phyloP scores from a whole-genome alignment of 2,797 vertebrate species.

The Mormyrus proboscirostris region DNA sequence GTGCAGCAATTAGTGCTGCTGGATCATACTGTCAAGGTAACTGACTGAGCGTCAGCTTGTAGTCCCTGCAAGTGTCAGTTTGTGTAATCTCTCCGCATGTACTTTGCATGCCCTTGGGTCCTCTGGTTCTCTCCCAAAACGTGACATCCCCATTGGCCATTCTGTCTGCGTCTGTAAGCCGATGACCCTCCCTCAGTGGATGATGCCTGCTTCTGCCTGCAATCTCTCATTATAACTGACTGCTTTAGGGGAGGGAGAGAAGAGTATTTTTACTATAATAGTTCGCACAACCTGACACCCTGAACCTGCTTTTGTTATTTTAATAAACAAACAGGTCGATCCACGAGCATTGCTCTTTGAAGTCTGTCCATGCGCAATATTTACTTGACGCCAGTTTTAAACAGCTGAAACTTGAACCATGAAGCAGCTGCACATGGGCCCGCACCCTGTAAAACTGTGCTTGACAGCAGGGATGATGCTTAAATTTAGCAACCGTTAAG shows the following conservation, averaged over 20 bases:
- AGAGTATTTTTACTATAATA: not conserved
- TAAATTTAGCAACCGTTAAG: not conserved
- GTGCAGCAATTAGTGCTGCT: not conserved
- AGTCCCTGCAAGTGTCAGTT: not conserved
- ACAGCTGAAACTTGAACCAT: not conserved
- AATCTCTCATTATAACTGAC: not conserved
- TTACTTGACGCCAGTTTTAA: conserved; percentile 5
- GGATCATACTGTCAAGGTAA: not conserved
- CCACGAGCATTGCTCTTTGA: not conserved
- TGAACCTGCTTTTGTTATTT: not conserved
- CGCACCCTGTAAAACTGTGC: not conserved
- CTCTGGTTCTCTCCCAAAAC: not conserved
- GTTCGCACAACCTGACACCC: not conserved
- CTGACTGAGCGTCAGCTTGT: not conserved
- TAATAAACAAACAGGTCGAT: conserved; percentile 12
- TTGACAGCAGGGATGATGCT: not conserved
- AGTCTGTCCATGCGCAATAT: conserved; percentile 12
- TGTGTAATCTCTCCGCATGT: not conserved
- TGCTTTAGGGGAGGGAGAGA: not conserved
- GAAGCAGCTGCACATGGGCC: not conserved
- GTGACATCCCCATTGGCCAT: not conserved
- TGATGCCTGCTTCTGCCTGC: not conserved
- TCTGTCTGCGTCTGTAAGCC: not conserved
- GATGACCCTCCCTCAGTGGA: too few species aligned
- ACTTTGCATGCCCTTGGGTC: not conserved